Evolutionary conservation across 1,140 invertebrate genomes (phyloP), one percentile per base, ranked within the genome.

Genomic region (Lepidurus apus): DNA sequence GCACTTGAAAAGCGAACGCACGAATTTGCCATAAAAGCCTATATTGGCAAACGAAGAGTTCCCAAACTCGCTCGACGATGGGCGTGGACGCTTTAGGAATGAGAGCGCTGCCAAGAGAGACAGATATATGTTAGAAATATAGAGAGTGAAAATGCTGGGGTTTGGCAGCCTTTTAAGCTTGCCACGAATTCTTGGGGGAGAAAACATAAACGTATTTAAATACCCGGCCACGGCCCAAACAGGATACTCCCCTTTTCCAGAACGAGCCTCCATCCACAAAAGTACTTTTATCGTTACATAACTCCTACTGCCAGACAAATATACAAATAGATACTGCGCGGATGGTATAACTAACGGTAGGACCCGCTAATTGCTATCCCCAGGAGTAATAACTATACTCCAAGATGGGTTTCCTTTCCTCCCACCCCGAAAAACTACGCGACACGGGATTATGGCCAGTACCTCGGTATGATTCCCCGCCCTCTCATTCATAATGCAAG

Each of bases 11-110:
- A 65, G 53, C 53, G 53, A 65, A 65, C 53, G 53, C 53, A 65
- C 53, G 53, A 65, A 65, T 65, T 65, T 21, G 53, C 53, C 13
- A 65, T 65, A 65, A 65, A 65, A 65, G 21, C 53, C 9, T 65
- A 65, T 65, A 65, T 65, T 65, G 53, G 53, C 53, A 65, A 65
- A 65, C 53, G 53, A 65, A 65, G 53, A 65, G 53, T 21, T 65
- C 53, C 53, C 53, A 34, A 34, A 34, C 34, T 34, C 34, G 34
- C 53, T 21, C 53, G 21, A 65, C 8, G 53, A 65, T 65, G 53
- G 53, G 53, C 53, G 53, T 65, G 53, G 53, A 65, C 13, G 53
- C 53, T 65, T 65, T n/a, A 7, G 53, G 53, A 65, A 65, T 13
- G 53, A 65, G n/a, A 65, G 8, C n/a, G 53, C 53, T 21, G 17